Base-by-base conservation (phyloP, 2,113 vertebrate species). In the Rhagologus leucostigma region DNA sequence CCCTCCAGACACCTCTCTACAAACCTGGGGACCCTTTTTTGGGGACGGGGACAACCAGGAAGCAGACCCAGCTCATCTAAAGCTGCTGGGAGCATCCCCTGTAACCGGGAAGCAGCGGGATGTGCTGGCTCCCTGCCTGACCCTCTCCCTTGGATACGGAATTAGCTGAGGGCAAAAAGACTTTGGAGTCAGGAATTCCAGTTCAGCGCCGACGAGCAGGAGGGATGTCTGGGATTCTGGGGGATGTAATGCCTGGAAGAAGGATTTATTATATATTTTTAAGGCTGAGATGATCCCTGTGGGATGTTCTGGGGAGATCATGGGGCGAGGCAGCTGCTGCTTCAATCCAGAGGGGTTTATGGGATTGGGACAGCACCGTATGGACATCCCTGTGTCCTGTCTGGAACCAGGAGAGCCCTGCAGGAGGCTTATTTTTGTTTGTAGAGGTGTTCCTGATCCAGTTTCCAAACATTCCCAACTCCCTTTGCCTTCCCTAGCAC, bases 181-280 rank as follows among this genome's bases (percentile, higher is more conserved):
- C 22, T 82, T 79, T 49, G 74, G 80, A 90, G 67, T 53, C 88
- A 90, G 88, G 59, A 47, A 59, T 81, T 86, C 57, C n/a, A 62
- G 82, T 13, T 63, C 83, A 70, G 76, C 18, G 74, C 46, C 2
- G 1, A 67, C 3, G 16, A 94, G 47, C 87, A 93, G 82, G 57
- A 87, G 89, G 75, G 83, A 41, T 26, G 39, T 77, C 91, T 95
- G 90, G 63, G 95, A 80, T 93, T 88, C 63, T 47, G 46, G 39
- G 59, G 39, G 63, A 27, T 59, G 55, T 70, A 92, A 83, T 74
- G 71, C 50, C 55, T 84, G 50, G 46, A 80, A 86, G 85, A 70
- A 84, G 83, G 90, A 92, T 77, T 91, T 59, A 4, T n/a, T 35
- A 16, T 39, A 39, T 39, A 39, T 80, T 60, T 46, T 59, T 26